Base-by-base conservation (phyloP, 2,888 invertebrate species). In the Sphaerophoria taeniata region DNA sequence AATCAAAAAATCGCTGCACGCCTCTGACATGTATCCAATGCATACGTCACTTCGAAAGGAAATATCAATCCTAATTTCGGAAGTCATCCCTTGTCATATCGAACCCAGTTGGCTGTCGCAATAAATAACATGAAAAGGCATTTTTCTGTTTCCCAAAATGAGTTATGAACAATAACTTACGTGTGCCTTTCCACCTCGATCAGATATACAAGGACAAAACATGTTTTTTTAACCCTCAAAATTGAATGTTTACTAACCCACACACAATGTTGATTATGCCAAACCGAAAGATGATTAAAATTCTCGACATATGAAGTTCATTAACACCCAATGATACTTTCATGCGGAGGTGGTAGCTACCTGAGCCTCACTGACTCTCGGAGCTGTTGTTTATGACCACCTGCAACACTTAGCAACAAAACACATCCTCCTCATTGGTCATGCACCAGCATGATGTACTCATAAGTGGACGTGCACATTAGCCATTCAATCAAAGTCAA, bases 301-400 rank as follows among this genome's bases (percentile, higher is more conserved):
- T 85, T 81, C 85, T 72, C 76, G 43, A 36, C 72, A 53, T 69
- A 81, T 55, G 69, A 81, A 77, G 81, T 81, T 85, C 81, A 76
- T 85, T 85, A 85, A 70, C 85, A 85, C 81, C 72, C 84, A 71
- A 60, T 80, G 80, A 80, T 67, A 56, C 33, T 58, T 49, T 49
- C 12, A n/a, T 69, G 72, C 34, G 73, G 61, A 69, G 73, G 84
- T 63, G 81, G 80, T 67, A 65, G 83, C 61, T 55, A 47, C 34
- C 53, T 74, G 67, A 9, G 7, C 7, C 33, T n/a, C n/a, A n/a
- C n/a, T n/a, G n/a, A n/a, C n/a, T n/a, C n/a, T n/a, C n/a, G n/a
- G 12, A 33, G 47, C 63, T 49, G 49, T 65, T 53, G 36, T 53
- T 67, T 51, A 67, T 53, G 39, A 65, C 78, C 83, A 73, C 67